Evolutionary conservation across 2,888 invertebrate species (phyloP), one percentile per base, ranked within the genome.

Genomic region (Drosophila paracracens): DNA sequence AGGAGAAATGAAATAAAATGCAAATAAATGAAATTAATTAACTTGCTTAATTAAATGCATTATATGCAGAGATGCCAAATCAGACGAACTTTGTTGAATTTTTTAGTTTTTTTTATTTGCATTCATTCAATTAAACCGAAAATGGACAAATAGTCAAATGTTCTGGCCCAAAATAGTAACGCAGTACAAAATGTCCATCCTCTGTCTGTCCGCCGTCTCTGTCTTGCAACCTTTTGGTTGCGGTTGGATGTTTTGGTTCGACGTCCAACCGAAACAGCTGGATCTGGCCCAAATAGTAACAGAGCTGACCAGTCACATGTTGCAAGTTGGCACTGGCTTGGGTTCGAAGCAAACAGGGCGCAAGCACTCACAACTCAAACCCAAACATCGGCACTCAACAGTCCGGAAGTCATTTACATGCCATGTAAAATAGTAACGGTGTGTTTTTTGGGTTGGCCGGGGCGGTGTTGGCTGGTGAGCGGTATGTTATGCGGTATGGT

Each of bases 21-120:
- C 56, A 74, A 69, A 74, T 79, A 73, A 74, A 79, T 74, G 29
- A 66, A 84, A 78, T 89, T 74, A 89, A 86, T 89, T 75, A 88
- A 78, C 75, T 83, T 48, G 65, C 62, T 73, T 80, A 83, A 88
- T 86, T 80, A 64, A 80, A 82, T 77, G 56, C 33, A 68, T 40
- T 61, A 84, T 70, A 69, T 70, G 69, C 74, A 73, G 67, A 68
- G 56, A 72, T 69, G 62, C 64, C 50, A 74, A 60, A 68, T 63
- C 70, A 64, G 50, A 70, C 53, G 76, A 79, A 67, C 70, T 80
- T 46, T 46, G 25, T 8, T 65, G 71, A 65, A 71, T 75, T 77
- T 74, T 75, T 86, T 73, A 4, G 33, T 70, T 60, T 65, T 74
- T 71, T 70, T 67, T 59, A 74, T 83, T 76, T 65, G 31, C 29